Base-by-base conservation (phyloP, 2,113 vertebrate genomes). In the Oryzias celebensis region DNA sequence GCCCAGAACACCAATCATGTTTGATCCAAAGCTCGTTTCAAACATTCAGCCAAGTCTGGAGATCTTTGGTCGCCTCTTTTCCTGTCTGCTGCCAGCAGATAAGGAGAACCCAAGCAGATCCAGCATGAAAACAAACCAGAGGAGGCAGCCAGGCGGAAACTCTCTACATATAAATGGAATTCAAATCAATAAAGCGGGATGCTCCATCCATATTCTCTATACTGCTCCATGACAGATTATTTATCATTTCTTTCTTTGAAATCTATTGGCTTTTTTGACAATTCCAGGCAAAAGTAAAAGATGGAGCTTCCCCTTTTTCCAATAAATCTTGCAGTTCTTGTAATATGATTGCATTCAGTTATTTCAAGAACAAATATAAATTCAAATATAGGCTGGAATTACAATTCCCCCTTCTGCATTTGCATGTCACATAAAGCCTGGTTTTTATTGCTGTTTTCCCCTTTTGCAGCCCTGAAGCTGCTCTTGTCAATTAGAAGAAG, bases 1-100 rank as follows among this genome's bases (percentile, higher is more conserved):
- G 5, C 26, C 26, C 36, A 36, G 36, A 36, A 5, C 65, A 53
- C 52, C 71, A 64, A 85, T 82, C 78, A 60, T 51, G 65, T 73
- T 71, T 85, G 75, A 83, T 80, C 70, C 80, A 68, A 46, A 62
- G 69, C 68, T 78, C 75, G 66, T 85, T 84, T 71, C 65, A 71
- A 72, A 62, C 76, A 67, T 59, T 57, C 41, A 68, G 73, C 58
- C 59, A 52, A 65, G 52, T 47, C 31, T 58, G 61, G 55, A 75
- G 71, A 63, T 85, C 81, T 65, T 24, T 66, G 60, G 66, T 51
- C 52, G 16, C 43, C 54, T 65, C 52, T 23, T 62, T 88, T 85
- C 78, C 87, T 83, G 82, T 58, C 81, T 84, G 86, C 77, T 81
- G 79, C 82, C 75, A 69, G 58, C 79, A 24, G 88, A 89, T 88